These are phyloP conservation scores for Drosophila albomicans DNA, from an alignment of 1,140 invertebrate genomes.

Conservation along the genomic window DNA sequence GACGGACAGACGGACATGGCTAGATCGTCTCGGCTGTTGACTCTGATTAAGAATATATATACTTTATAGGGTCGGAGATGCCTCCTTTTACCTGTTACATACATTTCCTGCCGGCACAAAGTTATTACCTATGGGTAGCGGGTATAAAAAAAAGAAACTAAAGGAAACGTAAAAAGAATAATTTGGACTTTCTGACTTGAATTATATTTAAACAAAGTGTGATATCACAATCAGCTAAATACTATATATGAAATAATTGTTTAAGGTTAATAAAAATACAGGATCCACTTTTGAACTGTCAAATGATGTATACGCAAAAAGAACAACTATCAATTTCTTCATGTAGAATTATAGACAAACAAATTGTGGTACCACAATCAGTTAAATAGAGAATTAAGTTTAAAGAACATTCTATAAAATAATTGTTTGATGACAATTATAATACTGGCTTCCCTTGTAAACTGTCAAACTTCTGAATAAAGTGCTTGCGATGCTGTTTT, in stretches of 20 bases:
- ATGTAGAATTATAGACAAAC: slow-evolving; percentile 69
- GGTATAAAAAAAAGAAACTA: background rate
- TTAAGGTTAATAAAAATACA: background rate
- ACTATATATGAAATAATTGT: too few species aligned
- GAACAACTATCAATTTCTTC: too few species aligned
- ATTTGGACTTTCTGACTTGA: slow-evolving; percentile 51
- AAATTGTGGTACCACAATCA: slow-evolving; percentile 54
- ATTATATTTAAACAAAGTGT: slow-evolving; percentile 75
- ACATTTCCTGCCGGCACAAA: too few species aligned
- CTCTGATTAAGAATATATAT: too few species aligned
- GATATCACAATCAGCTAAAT: slow-evolving; percentile 18
- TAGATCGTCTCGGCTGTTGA: too few species aligned
- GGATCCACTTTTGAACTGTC: slow-evolving; percentile 13
- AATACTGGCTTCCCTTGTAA: background rate
- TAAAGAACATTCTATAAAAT: too few species aligned
- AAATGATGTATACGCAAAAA: background rate
- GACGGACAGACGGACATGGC: too few species aligned
- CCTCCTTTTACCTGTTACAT: too few species aligned
- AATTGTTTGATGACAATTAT: too few species aligned
- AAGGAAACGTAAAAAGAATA: background rate
- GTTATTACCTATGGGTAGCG: too few species aligned
- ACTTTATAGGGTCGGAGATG: too few species aligned
- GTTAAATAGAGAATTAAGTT: too few species aligned
- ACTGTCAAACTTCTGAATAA: slow-evolving; percentile 4
- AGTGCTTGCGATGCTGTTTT: slow-evolving; percentile 22